phyloP scores from a whole-genome alignment of 2,888 invertebrate genomes.

The Allacma fusca region DNA sequence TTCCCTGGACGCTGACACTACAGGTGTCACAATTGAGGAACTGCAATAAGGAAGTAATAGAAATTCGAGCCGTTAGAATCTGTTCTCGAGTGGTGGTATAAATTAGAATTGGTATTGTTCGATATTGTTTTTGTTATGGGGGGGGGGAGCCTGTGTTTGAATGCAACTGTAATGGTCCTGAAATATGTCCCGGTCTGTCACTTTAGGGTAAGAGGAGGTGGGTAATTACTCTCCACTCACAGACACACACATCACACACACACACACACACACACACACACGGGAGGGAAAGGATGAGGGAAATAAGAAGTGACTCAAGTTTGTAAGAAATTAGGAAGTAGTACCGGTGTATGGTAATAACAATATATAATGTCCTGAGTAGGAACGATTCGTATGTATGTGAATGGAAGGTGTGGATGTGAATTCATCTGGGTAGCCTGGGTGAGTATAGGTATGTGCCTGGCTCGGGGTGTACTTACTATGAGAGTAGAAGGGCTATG shows the following conservation, averaged over 20 bases:
- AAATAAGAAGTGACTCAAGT: neutral
- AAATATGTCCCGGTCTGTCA: neutral
- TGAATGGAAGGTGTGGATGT: neutral
- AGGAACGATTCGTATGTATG: neutral
- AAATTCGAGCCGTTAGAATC: neutral
- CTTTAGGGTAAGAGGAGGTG: slow-evolving; percentile 3
- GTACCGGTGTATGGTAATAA: slow-evolving; percentile 10
- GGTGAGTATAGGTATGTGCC: too few relatives aligned
- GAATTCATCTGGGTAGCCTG: neutral
- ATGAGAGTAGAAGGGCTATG: too few relatives aligned
- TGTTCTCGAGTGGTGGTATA: neutral
- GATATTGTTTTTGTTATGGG: too few relatives aligned
- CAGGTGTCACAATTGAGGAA: neutral
- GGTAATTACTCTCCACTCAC: neutral
- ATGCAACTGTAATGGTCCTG: neutral
- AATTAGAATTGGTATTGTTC: neutral
- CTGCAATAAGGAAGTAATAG: neutral
- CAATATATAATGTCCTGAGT: neutral
- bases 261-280: neutral
- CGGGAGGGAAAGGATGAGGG: neutral
- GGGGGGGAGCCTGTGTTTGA: neutral
- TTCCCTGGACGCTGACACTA: neutral
- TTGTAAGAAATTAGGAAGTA: slow-evolving; percentile 9
- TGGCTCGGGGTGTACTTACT: too few relatives aligned
- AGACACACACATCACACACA: too few relatives aligned